Base-by-base conservation (phyloP, 2,113 vertebrate genomes). In the Dipodomys ordii region DNA sequence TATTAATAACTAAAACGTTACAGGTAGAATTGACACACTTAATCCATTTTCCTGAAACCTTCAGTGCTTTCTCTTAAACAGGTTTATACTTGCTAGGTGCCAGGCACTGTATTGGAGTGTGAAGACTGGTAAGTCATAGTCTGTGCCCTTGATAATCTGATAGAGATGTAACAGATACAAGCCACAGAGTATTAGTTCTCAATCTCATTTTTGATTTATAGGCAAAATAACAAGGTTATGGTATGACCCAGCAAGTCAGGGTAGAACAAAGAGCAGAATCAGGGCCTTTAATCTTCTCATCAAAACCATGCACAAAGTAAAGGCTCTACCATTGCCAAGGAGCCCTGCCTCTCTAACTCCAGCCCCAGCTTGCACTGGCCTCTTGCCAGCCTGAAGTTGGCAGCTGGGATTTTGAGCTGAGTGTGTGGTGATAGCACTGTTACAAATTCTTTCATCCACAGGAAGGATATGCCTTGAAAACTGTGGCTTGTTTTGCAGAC, bases 281-380 rank as follows among this genome's bases (percentile, higher is more conserved):
- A 9, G 2, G 5, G 39, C 44, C 53, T 86, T 46, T 85, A 78
- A 87, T 79, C 84, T 80, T 79, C n/a, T 44, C 79, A 83, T 74
- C 82, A 74, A 83, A 95, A 89, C 74, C 80, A 87, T 12, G 90
- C 81, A 79, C 69, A 68, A 87, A 85, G 93, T 90, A 69, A 85
- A 90, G 23, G 53, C 4, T 10, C 30, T 18, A n/a, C 18, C 28
- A 46, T 39, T 87, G 90, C 93, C 90, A 92, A 87, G 77, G 83
- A 78, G 30, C 71, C 39, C 83, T 93, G 94, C 65, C 83, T 93
- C 91, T 64, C 88, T 83, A 71, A 82, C 72, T 93, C 86, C 32
- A 46, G 74, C 19, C 35, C 35, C 25, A 28, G 82, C 84, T 96
- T 23, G 10, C 62, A 35, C 35, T 80, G 94, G 91, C 85, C 9